Evolutionary conservation across 2,113 vertebrate genomes (phyloP).

Genomic region (Dasyornis broadbenti): DNA sequence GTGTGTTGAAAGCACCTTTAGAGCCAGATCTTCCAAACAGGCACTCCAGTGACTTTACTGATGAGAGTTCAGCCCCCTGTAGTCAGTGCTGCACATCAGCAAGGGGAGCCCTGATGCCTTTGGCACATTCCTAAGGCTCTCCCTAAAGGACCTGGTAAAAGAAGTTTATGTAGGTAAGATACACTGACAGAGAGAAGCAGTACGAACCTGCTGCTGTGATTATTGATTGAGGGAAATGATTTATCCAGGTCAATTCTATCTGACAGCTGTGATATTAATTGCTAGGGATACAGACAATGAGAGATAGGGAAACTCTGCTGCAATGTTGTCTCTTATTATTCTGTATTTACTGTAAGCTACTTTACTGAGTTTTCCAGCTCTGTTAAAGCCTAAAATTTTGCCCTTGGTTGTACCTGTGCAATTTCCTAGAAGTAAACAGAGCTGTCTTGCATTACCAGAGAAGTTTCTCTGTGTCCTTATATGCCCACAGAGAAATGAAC

Average conservation of each 20-base stretch:
- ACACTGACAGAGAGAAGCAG: not conserved
- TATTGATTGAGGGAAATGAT: not conserved
- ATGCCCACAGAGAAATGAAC: not conserved
- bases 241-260: not conserved
- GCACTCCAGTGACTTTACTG: not conserved
- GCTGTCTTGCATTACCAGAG: not conserved
- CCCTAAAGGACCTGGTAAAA: not conserved
- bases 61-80: not conserved
- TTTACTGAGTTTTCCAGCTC: not conserved
- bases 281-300: not conserved
- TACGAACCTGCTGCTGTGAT: not conserved
- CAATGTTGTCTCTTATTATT: not conserved
- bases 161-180: not conserved
- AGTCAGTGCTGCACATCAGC: not conserved
- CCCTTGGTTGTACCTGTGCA: not conserved
- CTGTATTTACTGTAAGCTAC: not conserved
- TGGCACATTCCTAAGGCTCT: not conserved
- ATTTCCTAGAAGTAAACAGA: not conserved
- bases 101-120: not conserved
- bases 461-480: not conserved
- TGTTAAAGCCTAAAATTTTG: not conserved
- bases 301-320: not conserved
- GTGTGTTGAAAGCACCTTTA: not conserved
- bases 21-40: not conserved
- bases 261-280: conserved; percentile 27